These are phyloP conservation scores for Drosophila ficusphila DNA, from an alignment of 1,140 invertebrate species.

Conservation along the genomic window DNA sequence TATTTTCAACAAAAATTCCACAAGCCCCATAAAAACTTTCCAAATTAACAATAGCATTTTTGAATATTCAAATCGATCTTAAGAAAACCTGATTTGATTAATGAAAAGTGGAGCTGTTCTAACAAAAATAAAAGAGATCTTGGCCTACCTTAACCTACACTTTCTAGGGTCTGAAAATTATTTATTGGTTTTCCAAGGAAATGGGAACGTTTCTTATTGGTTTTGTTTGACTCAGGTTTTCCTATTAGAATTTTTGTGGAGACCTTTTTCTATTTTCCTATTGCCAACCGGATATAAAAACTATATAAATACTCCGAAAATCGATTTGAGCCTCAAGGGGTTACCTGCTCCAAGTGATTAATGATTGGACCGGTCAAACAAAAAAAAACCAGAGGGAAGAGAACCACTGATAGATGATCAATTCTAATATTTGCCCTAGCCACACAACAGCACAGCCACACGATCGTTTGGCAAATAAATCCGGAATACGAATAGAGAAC, in stretches of 20 bases:
- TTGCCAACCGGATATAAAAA: constrained; percentile 47
- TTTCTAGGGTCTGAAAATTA: not conserved
- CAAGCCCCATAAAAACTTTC: not conserved
- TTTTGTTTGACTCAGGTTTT: not conserved
- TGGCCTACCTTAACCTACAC: constrained; percentile 14
- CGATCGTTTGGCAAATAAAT: constrained; percentile 37
- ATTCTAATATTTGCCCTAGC: constrained; percentile 38
- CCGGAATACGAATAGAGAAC: constrained; percentile 27
- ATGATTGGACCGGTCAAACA: constrained; percentile 12
- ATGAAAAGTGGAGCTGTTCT: not conserved
- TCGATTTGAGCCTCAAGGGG: constrained; percentile 17
- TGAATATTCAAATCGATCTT: not conserved
- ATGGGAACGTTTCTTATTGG: constrained; percentile 22
- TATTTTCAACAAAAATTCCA: not conserved
- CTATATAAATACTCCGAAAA: constrained; percentile 22
- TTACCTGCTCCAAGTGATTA: constrained; percentile 44
- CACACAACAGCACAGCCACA: constrained; percentile 25
- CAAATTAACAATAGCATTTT: too few species aligned
- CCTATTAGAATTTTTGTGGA: constrained; percentile 9
- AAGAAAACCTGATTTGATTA: not conserved
- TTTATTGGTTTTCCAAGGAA: not conserved
- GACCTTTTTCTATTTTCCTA: constrained; percentile 7
- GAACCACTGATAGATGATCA: constrained; percentile 38
- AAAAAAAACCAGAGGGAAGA: constrained; percentile 12
- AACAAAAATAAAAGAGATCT: not conserved